A percentile compares a stretch with the other conserved stretches of the same genome.
Conservation (phyloP, 2,797 vertebrate genomes). For the Sebastes minor region DNA sequence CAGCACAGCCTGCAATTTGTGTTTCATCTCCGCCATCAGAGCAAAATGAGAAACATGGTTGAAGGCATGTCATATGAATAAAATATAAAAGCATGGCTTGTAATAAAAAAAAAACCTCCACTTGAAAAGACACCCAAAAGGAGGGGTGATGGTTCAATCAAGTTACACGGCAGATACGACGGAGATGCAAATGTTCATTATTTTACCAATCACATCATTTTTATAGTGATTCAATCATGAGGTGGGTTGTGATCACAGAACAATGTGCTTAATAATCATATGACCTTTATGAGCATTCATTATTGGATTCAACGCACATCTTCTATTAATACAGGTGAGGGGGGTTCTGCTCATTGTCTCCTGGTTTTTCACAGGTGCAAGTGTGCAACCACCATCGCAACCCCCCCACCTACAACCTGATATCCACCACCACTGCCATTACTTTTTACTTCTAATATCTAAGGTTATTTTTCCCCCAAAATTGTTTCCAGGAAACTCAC, state of each 20-base stretch:
- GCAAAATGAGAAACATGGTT: slow-evolving; percentile 60
- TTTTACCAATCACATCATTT: neutral
- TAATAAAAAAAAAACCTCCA: neutral
- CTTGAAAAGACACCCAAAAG: slow-evolving; percentile 20
- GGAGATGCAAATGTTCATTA: neutral
- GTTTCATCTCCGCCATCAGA: slow-evolving; percentile 72
- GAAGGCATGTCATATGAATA: slow-evolving; percentile 50
- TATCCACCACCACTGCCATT: neutral
- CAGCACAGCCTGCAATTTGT: slow-evolving; percentile 69
- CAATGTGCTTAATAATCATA: neutral
- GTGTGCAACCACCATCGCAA: neutral
- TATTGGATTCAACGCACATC: neutral
- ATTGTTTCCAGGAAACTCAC: neutral
- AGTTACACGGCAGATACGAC: neutral
- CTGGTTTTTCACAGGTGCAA: neutral
- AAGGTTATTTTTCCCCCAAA: neutral
- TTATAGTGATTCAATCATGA: neutral
- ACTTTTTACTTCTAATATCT: neutral
- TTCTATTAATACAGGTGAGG: neutral
- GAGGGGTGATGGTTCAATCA: slow-evolving; percentile 23
- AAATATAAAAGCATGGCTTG: slow-evolving; percentile 40
- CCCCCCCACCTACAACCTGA: neutral
- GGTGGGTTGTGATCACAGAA: neutral
- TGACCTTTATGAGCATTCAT: neutral
- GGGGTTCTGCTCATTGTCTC: neutral